These are phyloP conservation scores for Micromesistius poutassou DNA, from an alignment of 2,797 vertebrate genomes.

Conservation along the genomic window DNA sequence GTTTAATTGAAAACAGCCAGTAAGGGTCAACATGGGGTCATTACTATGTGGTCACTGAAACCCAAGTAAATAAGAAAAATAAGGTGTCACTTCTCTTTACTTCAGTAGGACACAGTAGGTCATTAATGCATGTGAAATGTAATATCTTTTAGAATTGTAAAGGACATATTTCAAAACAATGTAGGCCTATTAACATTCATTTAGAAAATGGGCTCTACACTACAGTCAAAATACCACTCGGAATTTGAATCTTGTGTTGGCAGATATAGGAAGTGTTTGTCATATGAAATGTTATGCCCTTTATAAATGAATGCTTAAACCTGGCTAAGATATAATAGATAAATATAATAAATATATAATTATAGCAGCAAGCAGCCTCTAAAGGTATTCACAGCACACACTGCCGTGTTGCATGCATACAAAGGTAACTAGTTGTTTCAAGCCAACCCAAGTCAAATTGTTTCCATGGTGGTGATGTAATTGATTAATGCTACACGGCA, in stretches of 20 bases:
- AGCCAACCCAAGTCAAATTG: too few species aligned
- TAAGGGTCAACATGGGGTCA: neutral
- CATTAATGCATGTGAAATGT: neutral
- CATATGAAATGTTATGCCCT: neutral
- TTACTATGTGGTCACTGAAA: neutral
- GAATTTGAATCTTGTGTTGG: neutral
- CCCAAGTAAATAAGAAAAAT: neutral
- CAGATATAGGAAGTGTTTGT: neutral
- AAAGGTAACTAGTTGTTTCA: too few species aligned
- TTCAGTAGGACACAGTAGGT: neutral
- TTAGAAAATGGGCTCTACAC: neutral
- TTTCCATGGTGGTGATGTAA: too few species aligned
- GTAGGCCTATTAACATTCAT: neutral
- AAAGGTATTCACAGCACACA: too few species aligned
- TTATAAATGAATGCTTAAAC: neutral
- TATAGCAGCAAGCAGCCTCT: too few species aligned
- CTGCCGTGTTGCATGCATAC: too few species aligned
- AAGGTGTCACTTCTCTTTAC: neutral
- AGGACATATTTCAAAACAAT: neutral
- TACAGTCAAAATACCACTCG: neutral
- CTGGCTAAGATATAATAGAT: neutral
- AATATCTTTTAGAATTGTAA: neutral
- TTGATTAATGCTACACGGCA: too few species aligned
- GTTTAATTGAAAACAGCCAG: neutral
- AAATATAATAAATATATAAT: too few species aligned